Conservation (phyloP, 2,113 vertebrate genomes). For the Syngnathoides biaculeatus region DNA sequence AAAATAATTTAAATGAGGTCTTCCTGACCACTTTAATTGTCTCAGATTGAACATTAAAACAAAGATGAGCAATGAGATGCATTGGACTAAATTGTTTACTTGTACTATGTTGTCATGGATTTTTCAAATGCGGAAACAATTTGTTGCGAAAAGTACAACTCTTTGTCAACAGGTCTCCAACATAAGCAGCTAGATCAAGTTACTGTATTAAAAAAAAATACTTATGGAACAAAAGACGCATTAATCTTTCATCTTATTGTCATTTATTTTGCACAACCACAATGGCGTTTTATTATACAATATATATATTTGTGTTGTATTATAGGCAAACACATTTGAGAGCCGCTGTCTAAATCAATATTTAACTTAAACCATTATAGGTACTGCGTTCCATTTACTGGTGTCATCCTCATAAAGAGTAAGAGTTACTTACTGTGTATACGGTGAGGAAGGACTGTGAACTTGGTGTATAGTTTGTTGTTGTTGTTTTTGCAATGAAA, state of each 20-base stretch:
- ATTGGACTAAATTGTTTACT: not conserved
- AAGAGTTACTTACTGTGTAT: not conserved
- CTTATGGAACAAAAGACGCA: not conserved
- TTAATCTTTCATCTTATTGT: not conserved
- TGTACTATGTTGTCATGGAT: not conserved
- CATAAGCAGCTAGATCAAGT: not conserved
- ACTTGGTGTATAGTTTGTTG: not conserved
- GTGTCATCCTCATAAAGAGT: not conserved
- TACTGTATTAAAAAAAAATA: no score
- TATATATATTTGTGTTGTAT: not conserved
- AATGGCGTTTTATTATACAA: not conserved
- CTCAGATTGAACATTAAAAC: no score
- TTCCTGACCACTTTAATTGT: not conserved
- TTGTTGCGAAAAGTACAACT: not conserved
- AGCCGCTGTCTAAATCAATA: not conserved
- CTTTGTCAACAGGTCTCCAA: not conserved
- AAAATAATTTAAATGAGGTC: not conserved
- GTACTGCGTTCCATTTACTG: not conserved
- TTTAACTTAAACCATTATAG: not conserved
- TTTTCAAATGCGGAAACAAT: not conserved
- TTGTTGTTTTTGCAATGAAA: not conserved
- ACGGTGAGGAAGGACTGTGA: not conserved
- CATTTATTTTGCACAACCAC: not conserved
- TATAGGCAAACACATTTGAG: not conserved
- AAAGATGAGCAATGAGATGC: no score